A percentile compares a stretch with the other conserved stretches of the same genome.
Evolutionary conservation across 2,113 vertebrate genomes (phyloP).

Genomic region (Lampris incognitus): DNA sequence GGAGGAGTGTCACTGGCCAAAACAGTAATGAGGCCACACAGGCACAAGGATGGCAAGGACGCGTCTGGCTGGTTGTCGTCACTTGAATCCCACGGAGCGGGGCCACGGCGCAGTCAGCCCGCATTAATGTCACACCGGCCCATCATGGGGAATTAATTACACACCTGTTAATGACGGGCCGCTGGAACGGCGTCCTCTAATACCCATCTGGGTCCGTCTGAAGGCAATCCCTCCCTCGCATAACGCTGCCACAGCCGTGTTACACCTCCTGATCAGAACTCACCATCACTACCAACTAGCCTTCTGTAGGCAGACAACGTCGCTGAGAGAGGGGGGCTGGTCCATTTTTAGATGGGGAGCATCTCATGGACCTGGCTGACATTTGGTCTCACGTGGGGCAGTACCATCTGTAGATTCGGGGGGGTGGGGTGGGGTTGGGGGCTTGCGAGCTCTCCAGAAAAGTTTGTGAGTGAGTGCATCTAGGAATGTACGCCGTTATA

Average conservation of each 20-base stretch:
- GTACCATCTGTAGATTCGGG: too few relatives aligned
- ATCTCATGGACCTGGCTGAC: too few relatives aligned
- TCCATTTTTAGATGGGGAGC: too few relatives aligned
- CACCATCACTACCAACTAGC: neutral
- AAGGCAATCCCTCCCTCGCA: slow-evolving; percentile 36
- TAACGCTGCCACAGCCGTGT: slow-evolving; percentile 27
- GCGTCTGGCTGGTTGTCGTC: slow-evolving; percentile 72
- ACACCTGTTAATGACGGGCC: slow-evolving; percentile 78
- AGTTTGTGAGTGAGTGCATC: too few relatives aligned
- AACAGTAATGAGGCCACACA: slow-evolving; percentile 74
- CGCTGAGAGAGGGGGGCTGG: too few relatives aligned
- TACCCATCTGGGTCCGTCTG: slow-evolving; percentile 59
- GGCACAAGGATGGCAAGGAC: slow-evolving; percentile 74
- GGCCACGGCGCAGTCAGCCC: slow-evolving; percentile 61
- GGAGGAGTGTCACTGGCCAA: slow-evolving; percentile 57
- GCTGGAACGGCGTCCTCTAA: slow-evolving; percentile 53
- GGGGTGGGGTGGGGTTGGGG: too few relatives aligned
- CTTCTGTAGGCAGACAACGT: too few relatives aligned
- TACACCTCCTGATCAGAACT: slow-evolving; percentile 51
- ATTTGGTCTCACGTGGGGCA: too few relatives aligned
- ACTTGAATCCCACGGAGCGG: slow-evolving; percentile 69
- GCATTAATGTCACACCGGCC: slow-evolving; percentile 72
- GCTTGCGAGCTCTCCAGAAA: too few relatives aligned
- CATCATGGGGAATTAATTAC: slow-evolving; percentile 78
- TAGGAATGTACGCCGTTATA: too few relatives aligned